These are phyloP conservation scores for Protobothrops mucrosquamatus DNA, from an alignment of 2,113 vertebrate genomes.

Conservation along the genomic window DNA sequence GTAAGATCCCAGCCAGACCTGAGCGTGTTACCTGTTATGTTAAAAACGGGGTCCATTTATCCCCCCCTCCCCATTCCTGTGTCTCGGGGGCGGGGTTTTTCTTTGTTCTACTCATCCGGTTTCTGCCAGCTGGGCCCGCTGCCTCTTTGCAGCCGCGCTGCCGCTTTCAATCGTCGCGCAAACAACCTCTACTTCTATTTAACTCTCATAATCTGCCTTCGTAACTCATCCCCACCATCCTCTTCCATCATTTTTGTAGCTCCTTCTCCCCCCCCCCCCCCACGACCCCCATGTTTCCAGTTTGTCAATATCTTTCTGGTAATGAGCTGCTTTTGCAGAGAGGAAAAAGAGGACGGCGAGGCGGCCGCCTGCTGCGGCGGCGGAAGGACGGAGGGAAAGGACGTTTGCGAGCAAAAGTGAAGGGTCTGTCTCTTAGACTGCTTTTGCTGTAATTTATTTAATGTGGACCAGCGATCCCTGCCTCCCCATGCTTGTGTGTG, in stretches of 20 bases:
- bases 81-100: not conserved
- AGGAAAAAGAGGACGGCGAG: not conserved
- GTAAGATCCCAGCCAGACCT: not conserved
- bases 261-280: not conserved
- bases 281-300: not conserved
- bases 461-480: not conserved
- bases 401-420: not conserved
- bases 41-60: not conserved
- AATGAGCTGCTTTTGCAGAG: slow-evolving; percentile 6
- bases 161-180: not conserved
- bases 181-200: slow-evolving; percentile 15
- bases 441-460: not conserved
- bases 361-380: not conserved
- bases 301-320: slow-evolving; percentile 23
- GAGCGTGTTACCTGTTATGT: not conserved
- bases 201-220: slow-evolving; percentile 1
- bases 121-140: slow-evolving; percentile 13
- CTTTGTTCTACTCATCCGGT: slow-evolving; percentile 16
- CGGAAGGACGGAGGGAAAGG: not conserved
- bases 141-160: not conserved
- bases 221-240: not conserved
- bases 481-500: not conserved
- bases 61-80: slow-evolving; percentile 6
- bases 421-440: not conserved
- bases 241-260: slow-evolving; percentile 21